phyloP scores from a whole-genome alignment of 2,888 invertebrate genomes.

The Brassicogethes aeneus region DNA sequence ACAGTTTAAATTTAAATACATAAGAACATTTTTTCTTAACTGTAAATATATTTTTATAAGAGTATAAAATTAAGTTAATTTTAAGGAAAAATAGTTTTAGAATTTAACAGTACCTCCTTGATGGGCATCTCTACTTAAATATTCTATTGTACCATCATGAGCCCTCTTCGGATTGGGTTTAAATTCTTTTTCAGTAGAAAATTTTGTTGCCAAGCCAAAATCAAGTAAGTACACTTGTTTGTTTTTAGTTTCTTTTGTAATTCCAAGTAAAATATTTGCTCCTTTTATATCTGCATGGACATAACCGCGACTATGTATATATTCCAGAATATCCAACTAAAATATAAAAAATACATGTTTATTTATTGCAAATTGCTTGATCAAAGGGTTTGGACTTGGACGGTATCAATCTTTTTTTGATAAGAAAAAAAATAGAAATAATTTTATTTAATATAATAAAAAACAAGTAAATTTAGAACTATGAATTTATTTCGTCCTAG shows the following conservation, averaged over 20 bases:
- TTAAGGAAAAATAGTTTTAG: too few species aligned
- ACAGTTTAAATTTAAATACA: too few species aligned
- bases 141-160: conserved; percentile 96
- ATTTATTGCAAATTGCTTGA: too few species aligned
- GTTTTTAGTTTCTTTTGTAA: conserved; percentile 52
- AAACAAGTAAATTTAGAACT: too few species aligned
- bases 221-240: conserved; percentile 79
- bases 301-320: conserved; percentile 83
- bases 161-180: conserved; percentile 85
- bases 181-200: conserved; percentile 62
- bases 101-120: conserved; percentile 80
- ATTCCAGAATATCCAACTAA: conserved; percentile 82
- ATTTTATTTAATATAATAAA: too few species aligned
- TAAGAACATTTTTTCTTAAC: too few species aligned
- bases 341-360: conserved; percentile 24
- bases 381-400: too few species aligned
- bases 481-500: too few species aligned
- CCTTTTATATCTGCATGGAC: conserved; percentile 96
- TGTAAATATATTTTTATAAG: too few species aligned
- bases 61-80: too few species aligned
- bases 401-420: too few species aligned
- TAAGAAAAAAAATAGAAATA: conserved; percentile 6
- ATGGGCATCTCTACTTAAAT: conserved; percentile 94
- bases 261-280: conserved; percentile 79
- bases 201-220: conserved; percentile 81